These are phyloP conservation scores for Hystrix cristata DNA, from an alignment of 2,113 vertebrate genomes.

Conservation along the genomic window DNA sequence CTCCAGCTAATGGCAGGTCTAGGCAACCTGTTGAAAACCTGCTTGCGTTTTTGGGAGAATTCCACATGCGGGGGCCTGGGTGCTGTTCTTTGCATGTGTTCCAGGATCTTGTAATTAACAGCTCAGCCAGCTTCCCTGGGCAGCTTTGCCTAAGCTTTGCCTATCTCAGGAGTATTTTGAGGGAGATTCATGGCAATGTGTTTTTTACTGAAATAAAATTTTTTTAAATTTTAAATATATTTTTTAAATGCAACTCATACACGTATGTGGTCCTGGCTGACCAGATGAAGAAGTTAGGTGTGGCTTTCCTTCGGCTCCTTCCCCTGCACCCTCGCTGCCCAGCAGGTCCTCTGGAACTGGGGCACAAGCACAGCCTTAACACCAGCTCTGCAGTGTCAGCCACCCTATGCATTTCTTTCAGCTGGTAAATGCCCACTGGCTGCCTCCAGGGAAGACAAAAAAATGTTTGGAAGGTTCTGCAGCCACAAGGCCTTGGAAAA, in stretches of 20 bases:
- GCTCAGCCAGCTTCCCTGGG: too few relatives aligned
- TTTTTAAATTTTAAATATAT: not conserved
- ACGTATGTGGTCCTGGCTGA: not conserved
- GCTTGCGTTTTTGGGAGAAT: too few relatives aligned
- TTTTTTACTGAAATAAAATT: not conserved
- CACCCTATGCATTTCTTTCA: not conserved
- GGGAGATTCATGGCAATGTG: not conserved
- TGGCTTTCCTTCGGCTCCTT: not conserved
- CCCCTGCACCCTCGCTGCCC: not conserved
- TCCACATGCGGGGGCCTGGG: too few relatives aligned
- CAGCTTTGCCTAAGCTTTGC: too few relatives aligned
- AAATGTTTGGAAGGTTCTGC: not conserved
- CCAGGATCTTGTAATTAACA: too few relatives aligned
- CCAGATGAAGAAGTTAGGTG: not conserved
- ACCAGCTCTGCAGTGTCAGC: not conserved
- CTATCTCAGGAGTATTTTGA: not conserved
- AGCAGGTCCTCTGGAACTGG: not conserved
- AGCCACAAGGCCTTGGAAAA: not conserved
- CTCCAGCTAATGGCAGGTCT: too few relatives aligned
- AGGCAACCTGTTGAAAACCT: too few relatives aligned
- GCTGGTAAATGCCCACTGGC: too few relatives aligned
- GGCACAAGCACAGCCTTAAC: not conserved
- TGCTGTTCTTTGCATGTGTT: too few relatives aligned
- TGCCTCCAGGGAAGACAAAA: not conserved
- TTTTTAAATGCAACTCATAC: not conserved